Evolutionary conservation across 2,797 vertebrate genomes (phyloP).

Genomic region (Parauchenoglanis ngamensis): DNA sequence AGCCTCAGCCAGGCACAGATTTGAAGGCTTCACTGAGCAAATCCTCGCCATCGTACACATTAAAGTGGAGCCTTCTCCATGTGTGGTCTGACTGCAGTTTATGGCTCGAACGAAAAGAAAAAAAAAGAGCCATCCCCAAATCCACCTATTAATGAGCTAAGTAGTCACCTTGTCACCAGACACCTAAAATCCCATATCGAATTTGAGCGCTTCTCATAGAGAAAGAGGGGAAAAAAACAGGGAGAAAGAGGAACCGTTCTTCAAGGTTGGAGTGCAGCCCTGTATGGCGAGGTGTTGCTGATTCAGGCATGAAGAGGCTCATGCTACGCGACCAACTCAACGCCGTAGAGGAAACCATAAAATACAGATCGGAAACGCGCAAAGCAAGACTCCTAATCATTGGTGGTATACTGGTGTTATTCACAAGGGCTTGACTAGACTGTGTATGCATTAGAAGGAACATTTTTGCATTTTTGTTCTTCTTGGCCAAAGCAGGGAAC

Average conservation of each 20-base stretch:
- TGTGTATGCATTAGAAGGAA: neutral
- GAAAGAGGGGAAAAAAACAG: neutral
- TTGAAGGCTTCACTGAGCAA: conserved; percentile 75
- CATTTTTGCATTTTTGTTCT: neutral
- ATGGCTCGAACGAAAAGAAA: conserved; percentile 36
- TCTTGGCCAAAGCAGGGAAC: neutral
- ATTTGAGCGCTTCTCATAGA: conserved; percentile 20
- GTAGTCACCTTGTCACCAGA: conserved; percentile 47
- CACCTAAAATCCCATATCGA: conserved; percentile 42
- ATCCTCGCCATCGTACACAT: conserved; percentile 68
- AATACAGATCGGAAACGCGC: conserved; percentile 29
- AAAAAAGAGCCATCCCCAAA: conserved; percentile 55
- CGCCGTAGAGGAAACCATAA: conserved; percentile 16
- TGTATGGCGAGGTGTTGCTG: conserved; percentile 37
- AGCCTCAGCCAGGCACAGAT: conserved; percentile 55
- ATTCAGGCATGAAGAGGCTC: conserved; percentile 26
- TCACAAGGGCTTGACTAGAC: conserved; percentile 65
- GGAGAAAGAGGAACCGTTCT: conserved; percentile 4
- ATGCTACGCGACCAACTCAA: conserved; percentile 5
- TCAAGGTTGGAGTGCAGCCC: conserved; percentile 21
- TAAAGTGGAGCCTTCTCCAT: conserved; percentile 58
- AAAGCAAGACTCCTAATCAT: conserved; percentile 72
- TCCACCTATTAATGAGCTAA: conserved; percentile 38
- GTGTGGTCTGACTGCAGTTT: conserved; percentile 71
- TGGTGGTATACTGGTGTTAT: conserved; percentile 65